phyloP scores from a whole-genome alignment of 1,140 invertebrate genomes.

The Meloidogyne exigua region DNA sequence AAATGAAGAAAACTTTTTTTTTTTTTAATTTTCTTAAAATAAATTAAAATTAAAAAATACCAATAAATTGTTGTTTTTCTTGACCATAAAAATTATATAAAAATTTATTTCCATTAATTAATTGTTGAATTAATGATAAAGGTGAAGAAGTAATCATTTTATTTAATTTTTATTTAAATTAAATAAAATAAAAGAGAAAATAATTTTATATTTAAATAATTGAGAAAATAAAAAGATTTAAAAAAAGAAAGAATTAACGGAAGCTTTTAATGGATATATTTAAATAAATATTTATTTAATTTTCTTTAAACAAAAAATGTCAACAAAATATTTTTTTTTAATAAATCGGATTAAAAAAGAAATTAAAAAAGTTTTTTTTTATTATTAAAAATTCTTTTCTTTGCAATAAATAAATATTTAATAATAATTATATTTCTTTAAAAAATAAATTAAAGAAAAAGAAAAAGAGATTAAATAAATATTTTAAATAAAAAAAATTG shows the following conservation, averaged over 20 bases:
- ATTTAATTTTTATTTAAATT: too few species aligned
- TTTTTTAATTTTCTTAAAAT: too few species aligned
- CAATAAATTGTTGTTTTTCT: conserved; percentile 2
- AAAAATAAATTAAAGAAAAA: not conserved
- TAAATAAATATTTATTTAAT: too few species aligned
- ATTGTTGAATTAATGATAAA: not conserved
- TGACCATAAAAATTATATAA: conserved; percentile 2
- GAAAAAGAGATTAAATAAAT: too few species aligned
- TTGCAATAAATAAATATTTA: not conserved
- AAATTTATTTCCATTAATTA: conserved; percentile 5
- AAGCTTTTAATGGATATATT: conserved; percentile 1
- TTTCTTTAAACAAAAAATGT: not conserved
- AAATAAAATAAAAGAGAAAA: not conserved
- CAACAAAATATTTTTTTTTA: too few species aligned
- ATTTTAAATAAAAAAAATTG: too few species aligned
- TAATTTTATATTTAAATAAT: not conserved
- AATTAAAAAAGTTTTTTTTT: too few species aligned
- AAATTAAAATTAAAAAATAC: not conserved
- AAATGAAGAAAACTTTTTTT: too few species aligned
- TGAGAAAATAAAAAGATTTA: not conserved
- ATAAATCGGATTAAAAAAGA: not conserved
- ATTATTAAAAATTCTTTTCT: too few species aligned
- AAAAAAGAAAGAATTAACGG: not conserved
- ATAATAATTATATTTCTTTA: not conserved
- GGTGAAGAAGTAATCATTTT: not conserved